These are phyloP conservation scores for Macrosteles quadrilineatus DNA, from an alignment of 1,140 invertebrate species.

Conservation along the genomic window DNA sequence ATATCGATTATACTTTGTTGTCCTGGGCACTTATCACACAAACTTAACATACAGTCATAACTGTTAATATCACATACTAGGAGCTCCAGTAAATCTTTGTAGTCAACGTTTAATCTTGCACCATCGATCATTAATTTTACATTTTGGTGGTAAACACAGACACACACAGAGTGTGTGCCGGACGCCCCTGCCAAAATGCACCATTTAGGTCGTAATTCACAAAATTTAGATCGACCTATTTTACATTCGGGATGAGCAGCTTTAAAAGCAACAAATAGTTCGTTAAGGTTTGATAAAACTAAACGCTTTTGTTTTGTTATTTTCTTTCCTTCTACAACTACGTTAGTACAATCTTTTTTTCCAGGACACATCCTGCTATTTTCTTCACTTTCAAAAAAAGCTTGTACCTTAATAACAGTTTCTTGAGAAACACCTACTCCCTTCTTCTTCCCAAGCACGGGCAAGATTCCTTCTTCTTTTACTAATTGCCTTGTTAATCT, in stretches of 20 bases:
- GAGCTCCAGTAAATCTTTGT: slow-evolving; percentile 29
- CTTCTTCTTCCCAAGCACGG: slow-evolving; percentile 22
- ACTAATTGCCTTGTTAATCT: slow-evolving; percentile 21
- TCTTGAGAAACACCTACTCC: slow-evolving; percentile 6
- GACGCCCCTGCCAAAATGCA: slow-evolving; percentile 37
- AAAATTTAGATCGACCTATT: slow-evolving; percentile 38
- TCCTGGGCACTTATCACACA: slow-evolving; percentile 22
- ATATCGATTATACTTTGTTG: slow-evolving; percentile 21
- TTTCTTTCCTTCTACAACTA: slow-evolving; percentile 21
- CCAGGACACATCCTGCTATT: slow-evolving; percentile 26
- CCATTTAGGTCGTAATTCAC: slow-evolving; percentile 38
- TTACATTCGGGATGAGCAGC: slow-evolving; percentile 31
- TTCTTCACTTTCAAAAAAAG: slow-evolving; percentile 23
- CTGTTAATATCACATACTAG: slow-evolving; percentile 9
- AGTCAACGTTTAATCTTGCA: slow-evolving; percentile 12
- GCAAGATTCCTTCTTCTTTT: slow-evolving; percentile 29
- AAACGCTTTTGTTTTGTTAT: slow-evolving; percentile 34
- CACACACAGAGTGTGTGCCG: slow-evolving; percentile 39
- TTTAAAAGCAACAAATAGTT: slow-evolving; percentile 31
- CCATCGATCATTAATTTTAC: slow-evolving; percentile 20
- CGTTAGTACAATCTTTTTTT: slow-evolving; percentile 36
- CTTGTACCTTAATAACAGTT: slow-evolving; percentile 14
- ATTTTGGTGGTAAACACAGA: slow-evolving; percentile 41
- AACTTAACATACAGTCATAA: slow-evolving; percentile 12
- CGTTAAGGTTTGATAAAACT: slow-evolving; percentile 32